Base-by-base conservation (phyloP, 2,113 vertebrate species). In the Gallinago media region DNA sequence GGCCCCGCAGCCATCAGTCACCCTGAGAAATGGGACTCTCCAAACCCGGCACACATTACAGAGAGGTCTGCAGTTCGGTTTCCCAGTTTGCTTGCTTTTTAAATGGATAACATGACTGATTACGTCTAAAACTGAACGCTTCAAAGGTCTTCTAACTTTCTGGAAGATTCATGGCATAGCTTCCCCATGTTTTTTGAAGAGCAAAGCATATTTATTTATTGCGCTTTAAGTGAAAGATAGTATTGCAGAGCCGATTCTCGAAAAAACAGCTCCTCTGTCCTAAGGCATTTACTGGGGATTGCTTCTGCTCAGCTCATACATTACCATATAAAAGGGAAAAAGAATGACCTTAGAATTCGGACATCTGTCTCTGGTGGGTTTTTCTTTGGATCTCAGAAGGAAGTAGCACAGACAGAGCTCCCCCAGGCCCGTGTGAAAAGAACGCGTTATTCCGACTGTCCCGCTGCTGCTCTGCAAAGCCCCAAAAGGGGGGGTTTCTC, bases 281-380 rank as follows among this genome's bases (percentile, higher is more conserved):
- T 92, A 80, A 83, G 93, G 96, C 94, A 67, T 63, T 96, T 38
- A 61, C 50, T 0, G 11, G 73, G 88, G 40, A 58, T 89, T 85
- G 87, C 93, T 84, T 56, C 93, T 91, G 87, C 93, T 91, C 85
- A 54, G 78, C 81, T 85, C 56, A 67, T 54, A 19, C 55, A 77
- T 88, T 94, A 88, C 71, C 74, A 40, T 77, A 83, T 63, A 83
- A 95, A 95, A 96, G 65, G 38, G 34, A 20, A 54, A 67, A 56
- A 61, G 92, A 95, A 85, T 85, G 72, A 97, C 94, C 90, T 95
- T 67, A 96, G 92, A 76, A 90, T 90, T 67, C 2, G n/a, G 93
- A 76, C 81, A 85, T 73, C 82, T 87, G 95, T 93, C 90, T 96
- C 93, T 56, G 66, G 85, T 85, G 85, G 58, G 71, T 79, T 88